Percentiles rank a stretch among this genome's conserved stretches.
Evolutionary conservation across 2,797 vertebrate genomes (phyloP).

Genomic region (Botia almorhae): DNA sequence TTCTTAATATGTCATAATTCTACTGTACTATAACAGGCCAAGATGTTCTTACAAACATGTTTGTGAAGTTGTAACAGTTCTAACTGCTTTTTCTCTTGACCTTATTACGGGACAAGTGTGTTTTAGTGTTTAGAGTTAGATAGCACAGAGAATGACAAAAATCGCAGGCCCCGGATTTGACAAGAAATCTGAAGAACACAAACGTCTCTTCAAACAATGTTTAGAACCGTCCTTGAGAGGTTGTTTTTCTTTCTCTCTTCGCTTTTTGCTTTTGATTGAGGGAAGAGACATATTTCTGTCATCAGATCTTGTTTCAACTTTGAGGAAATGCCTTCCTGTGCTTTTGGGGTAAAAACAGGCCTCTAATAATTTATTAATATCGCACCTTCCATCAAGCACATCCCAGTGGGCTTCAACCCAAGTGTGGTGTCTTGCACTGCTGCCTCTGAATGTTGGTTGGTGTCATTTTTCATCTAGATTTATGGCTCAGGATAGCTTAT

Average conservation of each 20-base stretch:
- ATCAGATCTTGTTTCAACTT: slow-evolving; percentile 34
- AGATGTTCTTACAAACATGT: slow-evolving; percentile 35
- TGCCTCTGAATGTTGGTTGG: slow-evolving; percentile 18
- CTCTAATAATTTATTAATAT: slow-evolving; percentile 24
- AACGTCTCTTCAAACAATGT: neutral
- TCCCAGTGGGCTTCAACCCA: slow-evolving; percentile 7
- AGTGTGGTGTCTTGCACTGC: slow-evolving; percentile 5
- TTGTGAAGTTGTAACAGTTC: slow-evolving; percentile 35
- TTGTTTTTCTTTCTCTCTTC: slow-evolving; percentile 29
- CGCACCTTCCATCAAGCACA: slow-evolving; percentile 15
- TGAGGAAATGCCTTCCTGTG: slow-evolving; percentile 12
- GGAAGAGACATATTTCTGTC: slow-evolving; percentile 23
- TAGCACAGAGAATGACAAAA: slow-evolving; percentile 23
- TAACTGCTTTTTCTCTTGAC: slow-evolving; percentile 36
- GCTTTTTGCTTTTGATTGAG: slow-evolving; percentile 25
- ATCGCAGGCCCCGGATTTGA: neutral
- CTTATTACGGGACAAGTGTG: slow-evolving; percentile 29
- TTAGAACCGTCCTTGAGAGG: slow-evolving; percentile 43
- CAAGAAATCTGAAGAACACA: slow-evolving; percentile 4
- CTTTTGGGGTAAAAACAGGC: neutral
- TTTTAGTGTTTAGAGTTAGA: slow-evolving; percentile 29
- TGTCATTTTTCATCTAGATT: slow-evolving; percentile 38
- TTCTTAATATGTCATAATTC: neutral
- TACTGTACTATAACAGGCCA: slow-evolving; percentile 2
- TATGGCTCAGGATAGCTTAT: slow-evolving; percentile 28